Evolutionary conservation across 1,140 invertebrate genomes (phyloP), one percentile per base, ranked within the genome.

Genomic region (Bombyx mandarina): DNA sequence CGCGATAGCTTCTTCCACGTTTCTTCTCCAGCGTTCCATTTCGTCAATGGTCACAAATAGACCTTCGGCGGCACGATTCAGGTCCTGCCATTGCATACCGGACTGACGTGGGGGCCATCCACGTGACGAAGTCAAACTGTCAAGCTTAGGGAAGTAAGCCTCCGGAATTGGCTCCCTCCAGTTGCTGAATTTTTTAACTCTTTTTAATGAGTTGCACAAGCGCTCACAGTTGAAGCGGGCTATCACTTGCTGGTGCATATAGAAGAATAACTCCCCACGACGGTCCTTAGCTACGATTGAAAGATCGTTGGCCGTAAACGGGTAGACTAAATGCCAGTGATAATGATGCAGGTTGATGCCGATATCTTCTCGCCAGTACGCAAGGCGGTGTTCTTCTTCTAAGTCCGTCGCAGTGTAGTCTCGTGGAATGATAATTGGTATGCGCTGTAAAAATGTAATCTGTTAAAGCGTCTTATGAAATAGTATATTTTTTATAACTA

Each of bases 281-380:
- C 93, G 87, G 74, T 93, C 91, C 72, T 92, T 93, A 45, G 84
- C 78, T 6, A 91, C 90, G 42, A 91, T 88, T 5, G 86, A 73
- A 8, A 85, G 88, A 44, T 88, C 79, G 48, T 69, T 72, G 10
- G 81, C 76, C 1, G 73, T 71, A 57, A 88, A 88, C 0, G 92
- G 92, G 66, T 93, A 93, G 0, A 93, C 90, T 55, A 93, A 74
- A 81, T 94, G 93, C 93, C 93, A 94, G 69, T 93, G 92, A 91
- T 92, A 93, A 65, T 94, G 93, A 70, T 93, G 92, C 44, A 92
- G 88, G 67, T 93, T 93, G 10, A 93, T 80, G 8, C 92, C 92
- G 51, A 90, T 75, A 67, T 90, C 91, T 71, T 92, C 91, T 6
- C 92, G 89, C 82, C 91, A 93, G 66, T 93, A 93, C 1, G 91